Evolutionary conservation across 2,113 vertebrate species (phyloP).

Genomic region (Microtus montanus): DNA sequence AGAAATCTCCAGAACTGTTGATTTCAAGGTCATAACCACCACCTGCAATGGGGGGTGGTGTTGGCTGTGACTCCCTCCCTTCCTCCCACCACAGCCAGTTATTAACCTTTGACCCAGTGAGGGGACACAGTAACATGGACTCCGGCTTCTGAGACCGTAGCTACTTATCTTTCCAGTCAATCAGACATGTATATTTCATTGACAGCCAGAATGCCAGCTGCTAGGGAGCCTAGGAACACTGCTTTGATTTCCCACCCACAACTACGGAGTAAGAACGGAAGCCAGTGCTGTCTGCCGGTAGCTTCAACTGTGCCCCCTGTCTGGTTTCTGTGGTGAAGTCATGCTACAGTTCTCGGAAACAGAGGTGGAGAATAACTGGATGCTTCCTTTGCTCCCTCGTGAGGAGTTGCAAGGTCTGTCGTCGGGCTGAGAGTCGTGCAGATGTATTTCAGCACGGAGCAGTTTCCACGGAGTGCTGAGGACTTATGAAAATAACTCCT

Average conservation of each 20-base stretch:
- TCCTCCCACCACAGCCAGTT: accelerated
- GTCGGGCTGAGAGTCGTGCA: neutral
- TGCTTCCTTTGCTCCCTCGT: neutral
- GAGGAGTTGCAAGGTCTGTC: neutral
- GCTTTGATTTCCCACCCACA: neutral
- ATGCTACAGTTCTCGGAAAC: conserved; percentile 46
- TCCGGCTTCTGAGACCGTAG: neutral
- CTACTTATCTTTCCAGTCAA: neutral
- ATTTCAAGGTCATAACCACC: neutral
- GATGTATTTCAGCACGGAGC: conserved; percentile 23
- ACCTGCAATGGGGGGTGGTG: neutral
- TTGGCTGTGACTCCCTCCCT: neutral
- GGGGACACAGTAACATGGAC: neutral
- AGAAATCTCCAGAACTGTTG: neutral
- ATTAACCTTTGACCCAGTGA: neutral
- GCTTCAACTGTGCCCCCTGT: neutral
- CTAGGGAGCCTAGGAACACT: neutral
- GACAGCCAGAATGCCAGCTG: conserved; percentile 1
- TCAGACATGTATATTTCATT: neutral
- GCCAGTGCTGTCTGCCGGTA: neutral
- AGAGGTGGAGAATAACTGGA: neutral
- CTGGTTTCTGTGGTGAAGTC: neutral
- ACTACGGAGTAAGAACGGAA: neutral
- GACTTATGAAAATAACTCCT: conserved; percentile 32
- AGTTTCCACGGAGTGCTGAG: conserved; percentile 48